Base-by-base conservation (phyloP, 2,797 vertebrate genomes). In the Lagocephalus sceleratus region DNA sequence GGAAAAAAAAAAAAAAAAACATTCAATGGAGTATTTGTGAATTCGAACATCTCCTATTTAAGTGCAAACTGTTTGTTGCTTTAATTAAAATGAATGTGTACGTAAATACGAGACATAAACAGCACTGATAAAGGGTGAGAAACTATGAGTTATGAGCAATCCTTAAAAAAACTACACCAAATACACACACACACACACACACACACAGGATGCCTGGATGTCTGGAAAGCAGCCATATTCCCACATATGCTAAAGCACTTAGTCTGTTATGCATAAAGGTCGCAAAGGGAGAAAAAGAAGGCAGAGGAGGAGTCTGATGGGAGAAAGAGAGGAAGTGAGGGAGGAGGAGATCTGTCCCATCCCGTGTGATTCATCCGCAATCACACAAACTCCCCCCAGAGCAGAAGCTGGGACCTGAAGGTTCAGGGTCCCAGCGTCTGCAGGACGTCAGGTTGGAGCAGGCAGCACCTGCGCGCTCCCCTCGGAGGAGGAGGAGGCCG, bases 231-330 rank as follows among this genome's bases (percentile, higher is more conserved):
- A 60, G 80, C 80, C 78, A 85, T 71, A 71, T 88, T 83, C 83
- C 76, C 79, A 87, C 83, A 87, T 81, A 71, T 26, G 79, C 73
- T 68, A 73, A 83, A 85, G 56, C 60, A 79, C 76, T 85, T 81
- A 81, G 66, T 61, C 54, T 48, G 60, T 65, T 53, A 68, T 71
- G 60, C 70, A 75, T 65, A 75, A 81, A 64, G 66, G 66, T 78
- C 65, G 68, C 21, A 47, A 54, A 49, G 43, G 39, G 12, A 69
- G 63, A 59, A 75, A 57, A 63, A 29, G 48, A 7, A 73, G 57
- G 50, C 51, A 61, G 60, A 46, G 57, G 51, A 67, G 59, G 47
- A 65, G 60, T 35, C 32, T 25, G 48, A 67, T 46, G 68, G 61
- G 58, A 65, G 50, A 47, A 35, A 41, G 26, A 29, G 23, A 59